Base-by-base conservation (phyloP, 1,140 invertebrate species). In the Matsumurasca onukii region DNA sequence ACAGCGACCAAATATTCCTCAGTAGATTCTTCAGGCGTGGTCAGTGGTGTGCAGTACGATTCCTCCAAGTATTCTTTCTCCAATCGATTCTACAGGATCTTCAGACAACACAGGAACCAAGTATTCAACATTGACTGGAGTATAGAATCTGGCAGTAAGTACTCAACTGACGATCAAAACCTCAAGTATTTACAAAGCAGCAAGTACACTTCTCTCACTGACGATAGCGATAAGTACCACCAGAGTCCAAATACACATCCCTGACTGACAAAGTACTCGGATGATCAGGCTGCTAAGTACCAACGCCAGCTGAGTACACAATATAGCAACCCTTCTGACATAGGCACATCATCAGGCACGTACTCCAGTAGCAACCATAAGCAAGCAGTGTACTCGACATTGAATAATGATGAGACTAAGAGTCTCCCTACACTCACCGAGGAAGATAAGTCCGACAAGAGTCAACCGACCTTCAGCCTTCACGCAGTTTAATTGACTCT, bases 61-160 rank as follows among this genome's bases (percentile, higher is more conserved):
- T n/a, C n/a, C 20, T 63, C 62, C 0, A 72, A 72, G 31, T 72
- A 69, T 48, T 62, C 31, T 29, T 29, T 39, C 3, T 48, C n/a
- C 72, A 0, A 31, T 70, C 0, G 69, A 71, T 3, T 67, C 75
- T 0, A 70, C 75, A 62, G 77, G 78, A 13, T 73, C 73, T 70
- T 74, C 78, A 0, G 79, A 80, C 3, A 78, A 72, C 24, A 71
- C 74, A 0, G 68, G 30, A 13, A 30, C 48, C 17, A 66, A 61
- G 25, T 68, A 68, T 52, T 68, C 67, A 5, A 61, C 57, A 2
- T 22, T 68, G n/a, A 68, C 67, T 2, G 67, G 67, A 59, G 51
- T 25, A 30, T 68, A 2, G 67, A 68, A 49, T n/a, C n/a, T n/a
- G n/a, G n/a, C n/a, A n/a, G n/a, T n/a, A n/a, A n/a, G n/a, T n/a